phyloP scores from a whole-genome alignment of 2,797 vertebrate species.

The Silurus aristotelis region DNA sequence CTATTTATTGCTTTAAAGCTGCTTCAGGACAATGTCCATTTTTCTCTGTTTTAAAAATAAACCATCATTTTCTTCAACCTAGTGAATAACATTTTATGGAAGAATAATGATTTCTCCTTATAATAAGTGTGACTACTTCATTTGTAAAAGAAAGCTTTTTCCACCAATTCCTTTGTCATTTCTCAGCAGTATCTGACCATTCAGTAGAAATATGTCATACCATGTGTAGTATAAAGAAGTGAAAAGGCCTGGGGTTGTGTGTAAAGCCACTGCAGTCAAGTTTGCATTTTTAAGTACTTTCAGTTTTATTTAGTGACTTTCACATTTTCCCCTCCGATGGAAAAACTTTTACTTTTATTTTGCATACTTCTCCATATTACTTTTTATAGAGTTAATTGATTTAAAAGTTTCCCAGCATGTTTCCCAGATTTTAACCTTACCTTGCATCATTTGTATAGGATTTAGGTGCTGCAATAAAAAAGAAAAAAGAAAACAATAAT shows the following conservation, averaged over 20 bases:
- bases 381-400: neutral
- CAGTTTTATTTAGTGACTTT: neutral
- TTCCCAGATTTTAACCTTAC: neutral
- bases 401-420: neutral
- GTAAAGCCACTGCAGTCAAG: neutral
- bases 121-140: neutral
- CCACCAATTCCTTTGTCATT: neutral
- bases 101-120: neutral
- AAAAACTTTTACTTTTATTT: constrained; percentile 32
- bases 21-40: too few relatives aligned
- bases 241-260: constrained; percentile 1
- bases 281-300: constrained; percentile 13
- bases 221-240: constrained; percentile 1
- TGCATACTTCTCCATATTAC: neutral
- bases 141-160: neutral
- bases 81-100: neutral
- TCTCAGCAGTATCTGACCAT: neutral
- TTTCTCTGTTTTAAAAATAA: neutral
- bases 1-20: too few relatives aligned
- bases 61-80: neutral
- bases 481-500: too few relatives aligned
- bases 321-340: neutral
- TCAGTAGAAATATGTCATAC: neutral
- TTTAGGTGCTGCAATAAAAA: neutral
- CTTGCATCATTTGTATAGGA: neutral